Percentiles rank a stretch among this genome's conserved stretches.
Conservation (phyloP, 2,888 invertebrate species). For the Germaria angustata region DNA sequence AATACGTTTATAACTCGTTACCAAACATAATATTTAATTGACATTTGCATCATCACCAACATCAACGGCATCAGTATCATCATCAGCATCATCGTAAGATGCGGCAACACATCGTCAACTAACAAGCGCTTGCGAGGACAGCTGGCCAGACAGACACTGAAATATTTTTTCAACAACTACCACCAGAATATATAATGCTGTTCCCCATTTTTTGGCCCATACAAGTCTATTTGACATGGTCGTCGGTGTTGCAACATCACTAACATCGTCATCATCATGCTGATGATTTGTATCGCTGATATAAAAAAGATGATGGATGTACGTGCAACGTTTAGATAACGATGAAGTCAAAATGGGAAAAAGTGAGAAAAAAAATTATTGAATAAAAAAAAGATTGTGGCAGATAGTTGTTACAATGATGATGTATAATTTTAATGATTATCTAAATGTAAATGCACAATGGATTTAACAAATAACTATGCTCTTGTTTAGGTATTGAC, state of each 20-base stretch:
- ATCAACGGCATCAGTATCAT: neutral
- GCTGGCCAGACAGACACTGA: neutral
- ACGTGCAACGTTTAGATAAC: conserved; percentile 12
- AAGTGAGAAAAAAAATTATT: neutral
- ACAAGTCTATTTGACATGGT: conserved; percentile 18
- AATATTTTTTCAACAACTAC: conserved; percentile 3
- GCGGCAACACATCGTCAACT: conserved; percentile 19
- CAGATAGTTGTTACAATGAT: conserved; percentile 14
- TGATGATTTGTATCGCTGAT: conserved; percentile 5
- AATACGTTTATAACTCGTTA: conserved; percentile 34
- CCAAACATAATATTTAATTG: conserved; percentile 58
- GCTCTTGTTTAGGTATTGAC: neutral
- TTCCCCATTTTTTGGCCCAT: neutral
- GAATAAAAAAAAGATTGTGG: conserved; percentile 2
- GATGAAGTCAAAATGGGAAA: neutral
- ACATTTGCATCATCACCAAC: conserved; percentile 59
- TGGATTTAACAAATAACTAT: too few species aligned
- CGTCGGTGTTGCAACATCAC: conserved; percentile 33
- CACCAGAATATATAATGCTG: neutral
- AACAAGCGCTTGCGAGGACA: conserved; percentile 32
- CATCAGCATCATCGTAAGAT: neutral
- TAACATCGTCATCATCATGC: neutral
- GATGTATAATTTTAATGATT: conserved; percentile 10
- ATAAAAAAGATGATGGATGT: conserved; percentile 48
- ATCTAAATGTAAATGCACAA: neutral